These are phyloP conservation scores for Nesoenas mayeri DNA, from an alignment of 2,113 vertebrate genomes.

Conservation along the genomic window DNA sequence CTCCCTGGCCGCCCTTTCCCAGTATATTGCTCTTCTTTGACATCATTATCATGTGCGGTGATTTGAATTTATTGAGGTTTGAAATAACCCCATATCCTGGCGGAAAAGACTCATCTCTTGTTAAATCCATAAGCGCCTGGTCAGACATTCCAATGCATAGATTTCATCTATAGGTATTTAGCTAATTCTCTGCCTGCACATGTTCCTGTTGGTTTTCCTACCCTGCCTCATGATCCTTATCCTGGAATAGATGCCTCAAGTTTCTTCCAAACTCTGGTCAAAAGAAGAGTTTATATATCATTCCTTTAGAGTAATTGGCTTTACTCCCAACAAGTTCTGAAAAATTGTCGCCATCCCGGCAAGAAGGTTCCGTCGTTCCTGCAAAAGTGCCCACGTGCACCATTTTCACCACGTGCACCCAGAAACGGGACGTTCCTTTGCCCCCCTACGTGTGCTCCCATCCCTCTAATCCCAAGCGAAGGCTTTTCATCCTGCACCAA, in stretches of 20 bases:
- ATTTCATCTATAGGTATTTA: not conserved
- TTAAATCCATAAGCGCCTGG: not conserved
- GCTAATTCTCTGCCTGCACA: too few species aligned
- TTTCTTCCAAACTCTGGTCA: not conserved
- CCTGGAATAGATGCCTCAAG: not conserved
- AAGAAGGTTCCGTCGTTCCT: not conserved
- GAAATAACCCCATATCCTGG: not conserved
- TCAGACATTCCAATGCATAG: too few species aligned
- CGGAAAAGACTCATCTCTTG: not conserved
- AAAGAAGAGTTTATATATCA: not conserved
- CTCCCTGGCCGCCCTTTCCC: constrained; percentile 2
- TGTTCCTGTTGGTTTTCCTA: not conserved
- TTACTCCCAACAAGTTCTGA: not conserved
- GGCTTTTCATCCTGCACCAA: not conserved
- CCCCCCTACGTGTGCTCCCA: too few species aligned
- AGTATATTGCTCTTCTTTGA: not conserved
- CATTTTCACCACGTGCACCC: not conserved
- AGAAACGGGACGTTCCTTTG: not conserved
- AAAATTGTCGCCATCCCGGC: not conserved
- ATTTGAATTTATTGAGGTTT: not conserved
- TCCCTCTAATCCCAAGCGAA: too few species aligned
- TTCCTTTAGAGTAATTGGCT: not conserved
- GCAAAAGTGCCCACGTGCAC: fast-evolving
- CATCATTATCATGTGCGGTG: not conserved
- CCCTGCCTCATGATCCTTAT: not conserved